Percentiles rank a stretch among this genome's conserved stretches.
phyloP scores from a whole-genome alignment of 2,888 invertebrate species.

The Lymantria monacha region DNA sequence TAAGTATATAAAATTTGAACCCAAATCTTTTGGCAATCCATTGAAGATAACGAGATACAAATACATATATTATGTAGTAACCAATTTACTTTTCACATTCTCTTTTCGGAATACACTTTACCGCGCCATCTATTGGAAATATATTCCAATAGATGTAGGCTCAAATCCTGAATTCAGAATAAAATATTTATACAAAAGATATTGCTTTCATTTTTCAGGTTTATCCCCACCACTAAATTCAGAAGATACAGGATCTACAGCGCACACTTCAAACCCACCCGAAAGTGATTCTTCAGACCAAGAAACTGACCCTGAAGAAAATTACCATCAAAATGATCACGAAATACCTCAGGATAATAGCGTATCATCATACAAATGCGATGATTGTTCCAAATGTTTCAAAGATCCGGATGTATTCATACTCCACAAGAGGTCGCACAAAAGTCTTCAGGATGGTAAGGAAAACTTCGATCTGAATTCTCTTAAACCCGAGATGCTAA shows the following conservation, averaged over 20 bases:
- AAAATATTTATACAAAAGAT: too few species aligned
- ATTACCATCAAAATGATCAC: constrained; percentile 11
- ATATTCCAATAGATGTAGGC: too few species aligned
- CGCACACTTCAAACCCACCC: constrained; percentile 4
- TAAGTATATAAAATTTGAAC: too few species aligned
- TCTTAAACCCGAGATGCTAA: constrained; percentile 49
- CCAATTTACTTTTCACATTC: too few species aligned
- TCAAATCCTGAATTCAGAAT: too few species aligned
- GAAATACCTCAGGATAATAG: neutral
- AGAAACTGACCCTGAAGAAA: constrained; percentile 7
- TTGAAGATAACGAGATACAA: too few species aligned
- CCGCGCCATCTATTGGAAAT: too few species aligned
- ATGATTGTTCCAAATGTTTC: constrained; percentile 68
- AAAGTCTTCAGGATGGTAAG: constrained; percentile 39
- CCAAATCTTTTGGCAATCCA: too few species aligned
- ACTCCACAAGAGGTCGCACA: constrained; percentile 59
- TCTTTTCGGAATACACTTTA: too few species aligned
- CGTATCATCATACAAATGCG: constrained; percentile 50
- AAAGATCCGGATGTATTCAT: constrained; percentile 72
- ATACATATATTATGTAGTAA: too few species aligned
- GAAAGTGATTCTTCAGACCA: constrained; percentile 1
- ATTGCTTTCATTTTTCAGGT: neutral
- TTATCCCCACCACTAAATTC: constrained; percentile 7
- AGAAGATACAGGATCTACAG: constrained; percentile 7
- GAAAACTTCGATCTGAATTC: constrained; percentile 51